phyloP scores from a whole-genome alignment of 2,888 invertebrate genomes.

The Cephus pulcher region DNA sequence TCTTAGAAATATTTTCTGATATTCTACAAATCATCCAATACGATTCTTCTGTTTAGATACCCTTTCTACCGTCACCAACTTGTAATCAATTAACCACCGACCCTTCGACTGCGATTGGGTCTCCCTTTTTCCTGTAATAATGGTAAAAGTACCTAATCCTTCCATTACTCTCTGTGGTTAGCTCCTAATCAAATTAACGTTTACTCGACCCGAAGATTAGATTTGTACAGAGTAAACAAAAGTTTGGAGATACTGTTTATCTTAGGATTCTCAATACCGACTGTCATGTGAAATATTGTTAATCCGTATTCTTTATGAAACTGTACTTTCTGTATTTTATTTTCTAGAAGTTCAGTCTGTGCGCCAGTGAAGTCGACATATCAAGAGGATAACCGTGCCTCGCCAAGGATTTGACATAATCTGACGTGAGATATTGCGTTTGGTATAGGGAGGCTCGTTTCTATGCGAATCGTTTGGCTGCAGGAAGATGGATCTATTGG shows the following conservation, averaged over 20 bases:
- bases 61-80: conserved; percentile 34
- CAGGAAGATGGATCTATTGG: conserved; percentile 20
- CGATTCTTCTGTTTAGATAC: not conserved
- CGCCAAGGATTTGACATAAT: conserved; percentile 43
- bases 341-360: not conserved
- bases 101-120: conserved; percentile 47
- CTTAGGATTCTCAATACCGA: not conserved
- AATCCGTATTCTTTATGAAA: not conserved
- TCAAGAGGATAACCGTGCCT: conserved; percentile 21
- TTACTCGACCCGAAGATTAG: not conserved
- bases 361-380: not conserved
- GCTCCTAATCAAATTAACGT: not conserved
- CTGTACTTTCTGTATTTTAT: not conserved
- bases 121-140: conserved; percentile 13
- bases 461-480: conserved; percentile 21
- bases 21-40: not conserved
- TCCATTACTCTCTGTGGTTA: not conserved
- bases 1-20: not conserved
- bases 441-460: conserved; percentile 6
- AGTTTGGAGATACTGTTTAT: not conserved
- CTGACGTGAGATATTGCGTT: conserved; percentile 55
- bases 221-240: not conserved
- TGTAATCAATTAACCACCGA: conserved; percentile 51
- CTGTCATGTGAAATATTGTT: not conserved
- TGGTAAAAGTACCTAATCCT: not conserved